Conservation (phyloP, 2,888 invertebrate species). For the Volucella inflata region DNA sequence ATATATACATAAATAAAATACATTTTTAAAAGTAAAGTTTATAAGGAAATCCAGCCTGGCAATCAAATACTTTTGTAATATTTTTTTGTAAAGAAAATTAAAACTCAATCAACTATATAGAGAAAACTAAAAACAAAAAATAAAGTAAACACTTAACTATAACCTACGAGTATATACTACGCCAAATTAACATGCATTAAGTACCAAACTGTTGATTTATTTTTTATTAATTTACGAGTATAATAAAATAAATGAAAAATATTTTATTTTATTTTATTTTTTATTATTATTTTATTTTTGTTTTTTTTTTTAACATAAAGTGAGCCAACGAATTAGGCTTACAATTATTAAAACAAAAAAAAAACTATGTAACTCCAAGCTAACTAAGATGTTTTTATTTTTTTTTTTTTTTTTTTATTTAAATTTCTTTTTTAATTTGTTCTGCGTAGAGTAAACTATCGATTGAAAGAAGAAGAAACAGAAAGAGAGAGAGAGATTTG, state of each 20-base stretch:
- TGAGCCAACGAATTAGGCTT: conserved; percentile 75
- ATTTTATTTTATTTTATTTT: conserved; percentile 8
- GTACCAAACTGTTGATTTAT: conserved; percentile 75
- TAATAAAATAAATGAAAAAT: too few relatives aligned
- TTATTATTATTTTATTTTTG: conserved; percentile 52
- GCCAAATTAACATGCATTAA: conserved; percentile 76
- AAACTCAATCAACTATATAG: conserved; percentile 54
- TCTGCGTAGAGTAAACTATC: conserved; percentile 40
- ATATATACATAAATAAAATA: neutral
- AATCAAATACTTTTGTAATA: conserved; percentile 61
- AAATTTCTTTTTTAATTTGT: conserved; percentile 21
- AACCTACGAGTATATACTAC: conserved; percentile 69
- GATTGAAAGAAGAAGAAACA: conserved; percentile 36
- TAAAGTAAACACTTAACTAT: conserved; percentile 37
- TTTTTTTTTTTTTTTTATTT: conserved; percentile 30
- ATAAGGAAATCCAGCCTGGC: conserved; percentile 56
- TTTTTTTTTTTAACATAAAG: conserved; percentile 65
- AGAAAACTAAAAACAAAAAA: conserved; percentile 60
- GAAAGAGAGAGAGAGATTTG: conserved; percentile 48
- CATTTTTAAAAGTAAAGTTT: conserved; percentile 54
- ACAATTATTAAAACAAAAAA: conserved; percentile 40
- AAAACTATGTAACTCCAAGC: conserved; percentile 52
- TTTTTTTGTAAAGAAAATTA: conserved; percentile 48
- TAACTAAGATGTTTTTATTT: conserved; percentile 40
- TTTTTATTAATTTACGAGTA: conserved; percentile 40